Base-by-base conservation (phyloP, 2,888 invertebrate species). In the Eilema depressum region DNA sequence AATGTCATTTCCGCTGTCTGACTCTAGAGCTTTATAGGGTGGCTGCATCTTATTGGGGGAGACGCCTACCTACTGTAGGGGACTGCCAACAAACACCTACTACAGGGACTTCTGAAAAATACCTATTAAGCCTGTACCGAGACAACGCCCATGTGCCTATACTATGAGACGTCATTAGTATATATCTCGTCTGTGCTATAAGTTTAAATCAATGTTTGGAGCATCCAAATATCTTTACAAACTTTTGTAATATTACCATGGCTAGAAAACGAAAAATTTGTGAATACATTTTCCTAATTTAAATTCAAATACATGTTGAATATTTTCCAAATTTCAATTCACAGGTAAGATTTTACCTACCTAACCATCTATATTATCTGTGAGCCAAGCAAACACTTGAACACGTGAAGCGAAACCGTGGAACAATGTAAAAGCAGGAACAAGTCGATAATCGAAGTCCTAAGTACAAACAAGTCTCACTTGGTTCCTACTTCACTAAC, bases 381-480 rank as follows among this genome's bases (percentile, higher is more conserved):
- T 63, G 25, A 3, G 28, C 14, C 33, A 25, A 57, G 25, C 66
- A 57, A 56, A 7, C 57, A 20, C 23, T 23, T 25, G 11, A 33
- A 25, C 25, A 57, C 66, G 66, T 20, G 17, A n/a, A 56, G 37
- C 17, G 17, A 17, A 64, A 7, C 28, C 28, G 47, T 25, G 20
- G 53, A 41, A 63, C 63, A 30, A 68, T 63, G 68, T 68, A 37
- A 61, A 33, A 56, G 56, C 63, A 25, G 68, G 62, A 30, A 63
- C 63, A 57, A 68, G 68, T 63, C 63, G 68, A 68, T 63, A 65
- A 65, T 53, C 62, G 41, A 62, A 70, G 62, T 62, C n/a, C 56
- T 66, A 70, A 70, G 64, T 66, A 57, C 70, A 70, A 66, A 70
- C 66, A 66, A 70, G 56, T 62, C 66, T 60, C 69, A 63, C 68